These are phyloP conservation scores for Lissonota sp. DNA, from an alignment of 2,888 invertebrate species.

Conservation along the genomic window DNA sequence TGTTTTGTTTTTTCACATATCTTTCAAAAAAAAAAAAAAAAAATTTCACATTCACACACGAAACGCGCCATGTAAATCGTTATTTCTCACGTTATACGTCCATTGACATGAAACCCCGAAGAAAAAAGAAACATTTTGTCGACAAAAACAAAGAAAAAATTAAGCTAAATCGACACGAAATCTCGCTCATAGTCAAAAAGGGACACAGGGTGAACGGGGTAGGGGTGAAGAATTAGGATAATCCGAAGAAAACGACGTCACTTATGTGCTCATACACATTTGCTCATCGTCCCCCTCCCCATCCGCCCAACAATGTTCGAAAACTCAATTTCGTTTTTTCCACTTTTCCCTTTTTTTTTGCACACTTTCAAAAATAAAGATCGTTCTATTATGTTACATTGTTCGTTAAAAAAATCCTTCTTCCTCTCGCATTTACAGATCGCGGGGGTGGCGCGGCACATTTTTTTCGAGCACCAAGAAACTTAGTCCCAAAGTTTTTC, in stretches of 20 bases:
- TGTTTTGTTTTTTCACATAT: slow-evolving; percentile 19
- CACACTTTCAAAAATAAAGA: slow-evolving; percentile 80
- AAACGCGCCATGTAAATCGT: slow-evolving; percentile 67
- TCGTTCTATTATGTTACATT: slow-evolving; percentile 80
- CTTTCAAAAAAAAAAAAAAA: slow-evolving; percentile 26
- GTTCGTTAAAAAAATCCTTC: slow-evolving; percentile 66
- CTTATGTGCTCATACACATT: slow-evolving; percentile 79
- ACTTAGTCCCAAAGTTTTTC: slow-evolving; percentile 27
- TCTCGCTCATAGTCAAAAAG: slow-evolving; percentile 14
- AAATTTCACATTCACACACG: slow-evolving; percentile 19
- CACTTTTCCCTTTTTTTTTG: slow-evolving; percentile 34
- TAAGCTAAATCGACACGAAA: slow-evolving; percentile 50
- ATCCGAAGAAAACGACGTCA: slow-evolving; percentile 43
- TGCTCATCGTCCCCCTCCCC: background rate
- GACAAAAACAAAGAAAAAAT: slow-evolving; percentile 43
- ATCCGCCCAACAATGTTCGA: slow-evolving; percentile 42
- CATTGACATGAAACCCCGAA: slow-evolving; percentile 33
- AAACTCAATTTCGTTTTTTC: slow-evolving; percentile 26
- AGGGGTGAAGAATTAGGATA: slow-evolving; percentile 14
- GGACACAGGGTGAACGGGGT: slow-evolving; percentile 6
- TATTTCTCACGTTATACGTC: slow-evolving; percentile 63
- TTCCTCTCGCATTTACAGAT: slow-evolving; percentile 75
- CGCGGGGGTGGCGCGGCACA: slow-evolving; percentile 77
- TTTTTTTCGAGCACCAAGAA: no score
- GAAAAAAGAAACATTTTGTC: slow-evolving; percentile 44